phyloP scores from a whole-genome alignment of 2,113 vertebrate genomes.

The Propithecus coquereli region DNA sequence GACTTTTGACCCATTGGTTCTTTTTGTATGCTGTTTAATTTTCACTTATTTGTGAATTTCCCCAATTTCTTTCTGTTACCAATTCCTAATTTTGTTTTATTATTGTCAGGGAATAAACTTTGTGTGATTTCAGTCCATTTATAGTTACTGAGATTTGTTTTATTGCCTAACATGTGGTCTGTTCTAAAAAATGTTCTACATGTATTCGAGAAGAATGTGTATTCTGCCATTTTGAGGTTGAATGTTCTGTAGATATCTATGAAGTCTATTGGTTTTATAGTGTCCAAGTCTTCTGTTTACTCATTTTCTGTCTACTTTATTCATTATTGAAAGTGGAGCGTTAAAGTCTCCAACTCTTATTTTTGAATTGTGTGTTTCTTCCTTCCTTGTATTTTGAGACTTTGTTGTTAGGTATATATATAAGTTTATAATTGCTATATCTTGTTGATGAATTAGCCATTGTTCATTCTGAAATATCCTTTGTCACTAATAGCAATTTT shows the following conservation, averaged over 20 bases:
- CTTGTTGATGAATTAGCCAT: not conserved
- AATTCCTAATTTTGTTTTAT: not conserved
- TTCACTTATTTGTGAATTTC: not conserved
- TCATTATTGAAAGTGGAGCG: not conserved
- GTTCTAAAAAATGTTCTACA: not conserved
- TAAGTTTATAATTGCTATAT: not conserved
- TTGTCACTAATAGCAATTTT: not conserved
- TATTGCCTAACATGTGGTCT: not conserved
- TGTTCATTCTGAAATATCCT: not conserved
- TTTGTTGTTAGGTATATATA: not conserved
- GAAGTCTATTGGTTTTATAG: not conserved
- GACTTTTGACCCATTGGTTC: not conserved
- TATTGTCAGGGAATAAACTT: not conserved
- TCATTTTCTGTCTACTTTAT: not conserved
- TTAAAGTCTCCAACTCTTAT: not conserved
- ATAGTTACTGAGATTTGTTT: not conserved
- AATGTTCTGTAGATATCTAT: not conserved
- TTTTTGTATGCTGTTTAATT: not conserved
- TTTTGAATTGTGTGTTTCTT: not conserved
- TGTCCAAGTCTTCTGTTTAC: not conserved
- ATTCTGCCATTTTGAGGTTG: not conserved
- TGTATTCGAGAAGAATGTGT: not conserved
- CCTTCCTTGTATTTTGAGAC: not conserved
- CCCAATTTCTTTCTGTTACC: not conserved
- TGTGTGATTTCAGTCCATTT: not conserved